Evolutionary conservation across 2,113 vertebrate species (phyloP).

Genomic region (Vulpes ferrilata): DNA sequence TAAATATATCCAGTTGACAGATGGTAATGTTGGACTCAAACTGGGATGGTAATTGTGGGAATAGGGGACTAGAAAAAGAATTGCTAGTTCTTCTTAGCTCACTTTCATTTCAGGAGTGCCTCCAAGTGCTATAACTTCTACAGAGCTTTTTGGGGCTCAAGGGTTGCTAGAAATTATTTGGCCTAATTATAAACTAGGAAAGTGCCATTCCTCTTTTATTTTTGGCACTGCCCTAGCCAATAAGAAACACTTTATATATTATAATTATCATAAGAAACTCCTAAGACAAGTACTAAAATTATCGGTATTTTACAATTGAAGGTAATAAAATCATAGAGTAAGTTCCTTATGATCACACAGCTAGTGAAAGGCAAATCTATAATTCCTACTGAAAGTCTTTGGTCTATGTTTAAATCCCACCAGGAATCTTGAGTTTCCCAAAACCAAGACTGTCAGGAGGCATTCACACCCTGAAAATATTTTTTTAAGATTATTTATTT

Average conservation of each 20-base stretch:
- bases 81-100: neutral
- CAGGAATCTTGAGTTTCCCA: neutral
- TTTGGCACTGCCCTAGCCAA: neutral
- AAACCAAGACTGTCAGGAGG: neutral
- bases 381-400: neutral
- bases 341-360: neutral
- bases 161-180: neutral
- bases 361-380: neutral
- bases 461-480: neutral
- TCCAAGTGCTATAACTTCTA: neutral
- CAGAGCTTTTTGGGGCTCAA: neutral
- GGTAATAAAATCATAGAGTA: neutral
- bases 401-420: neutral
- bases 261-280: neutral
- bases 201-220: neutral
- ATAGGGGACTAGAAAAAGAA: neutral
- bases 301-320: conserved; percentile 5
- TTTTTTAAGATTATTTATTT: too few species aligned
- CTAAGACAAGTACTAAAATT: neutral
- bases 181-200: neutral
- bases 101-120: neutral
- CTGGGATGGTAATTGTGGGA: neutral
- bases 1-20: neutral
- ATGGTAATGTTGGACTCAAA: neutral
- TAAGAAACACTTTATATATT: neutral